Conservation (phyloP, 2,888 invertebrate genomes). For the Eupithecia abbreviata region DNA sequence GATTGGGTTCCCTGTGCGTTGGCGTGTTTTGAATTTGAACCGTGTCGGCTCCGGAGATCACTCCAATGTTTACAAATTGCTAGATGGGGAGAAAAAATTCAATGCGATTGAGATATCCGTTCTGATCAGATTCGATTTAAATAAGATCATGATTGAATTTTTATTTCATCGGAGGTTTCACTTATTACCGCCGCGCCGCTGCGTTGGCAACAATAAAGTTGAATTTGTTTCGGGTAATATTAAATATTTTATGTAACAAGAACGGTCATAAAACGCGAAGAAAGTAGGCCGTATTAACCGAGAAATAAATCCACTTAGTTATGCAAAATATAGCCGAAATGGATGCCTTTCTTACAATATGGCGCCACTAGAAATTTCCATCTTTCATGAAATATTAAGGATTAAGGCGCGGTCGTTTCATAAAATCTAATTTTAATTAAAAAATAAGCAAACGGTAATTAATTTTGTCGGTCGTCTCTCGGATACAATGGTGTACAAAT, state of each 20-base stretch:
- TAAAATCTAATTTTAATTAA: constrained; percentile 81
- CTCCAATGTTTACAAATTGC: constrained; percentile 80
- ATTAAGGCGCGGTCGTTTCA: constrained; percentile 72
- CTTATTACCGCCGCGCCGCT: constrained; percentile 31
- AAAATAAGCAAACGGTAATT: constrained; percentile 79
- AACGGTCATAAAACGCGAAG: constrained; percentile 56
- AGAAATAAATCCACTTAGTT: constrained; percentile 72
- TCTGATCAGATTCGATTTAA: constrained; percentile 60
- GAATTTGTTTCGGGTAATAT: constrained; percentile 50
- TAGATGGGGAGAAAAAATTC: constrained; percentile 59
- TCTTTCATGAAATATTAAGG: constrained; percentile 81
- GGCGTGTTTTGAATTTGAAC: constrained; percentile 78
- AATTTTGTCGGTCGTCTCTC: constrained; percentile 66
- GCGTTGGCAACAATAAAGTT: constrained; percentile 48
- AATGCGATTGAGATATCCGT: constrained; percentile 66
- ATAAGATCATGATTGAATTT: constrained; percentile 53
- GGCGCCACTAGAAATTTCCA: constrained; percentile 80
- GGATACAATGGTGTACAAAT: constrained; percentile 73
- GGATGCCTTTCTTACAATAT: constrained; percentile 80
- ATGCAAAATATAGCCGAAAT: constrained; percentile 77
- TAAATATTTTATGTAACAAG: constrained; percentile 50
- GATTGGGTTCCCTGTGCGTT: constrained; percentile 77
- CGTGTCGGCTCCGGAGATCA: constrained; percentile 59
- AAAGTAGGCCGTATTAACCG: constrained; percentile 70
- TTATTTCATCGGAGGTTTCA: constrained; percentile 40